Evolutionary conservation across 2,888 invertebrate species (phyloP), one percentile per base, ranked within the genome.

Genomic region (Stictocephala bisonia): DNA sequence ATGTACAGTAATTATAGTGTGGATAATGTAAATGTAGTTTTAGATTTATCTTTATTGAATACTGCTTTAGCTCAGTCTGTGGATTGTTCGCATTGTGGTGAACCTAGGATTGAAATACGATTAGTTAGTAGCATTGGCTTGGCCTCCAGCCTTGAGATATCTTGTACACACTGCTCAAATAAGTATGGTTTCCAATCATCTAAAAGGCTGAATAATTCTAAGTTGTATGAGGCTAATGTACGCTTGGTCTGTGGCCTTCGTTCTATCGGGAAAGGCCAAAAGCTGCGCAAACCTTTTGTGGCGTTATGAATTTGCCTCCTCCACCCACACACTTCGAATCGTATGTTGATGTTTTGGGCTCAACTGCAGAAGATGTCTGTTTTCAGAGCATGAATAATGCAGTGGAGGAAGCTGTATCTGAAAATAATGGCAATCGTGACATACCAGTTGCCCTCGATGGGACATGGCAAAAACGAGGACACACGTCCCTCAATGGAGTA

Each of bases 391-490:
- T 75, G 75, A 24, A 31, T 35, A 31, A 51, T 11, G 72, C 73
- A 22, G 66, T 75, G 3, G 40, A 73, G 71, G 71, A 75, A 60
- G 73, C 73, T 18, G 73, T 72, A 18, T 69, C 60, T n/a, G 27
- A 13, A 29, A 64, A 64, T 40, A 40, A 51, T 27, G 64, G 44
- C 3, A 58, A n/a, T 29, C n/a, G 48, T 22, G 75, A 73, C 35
- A 1, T 73, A 20, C 20, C 66, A 20, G 44, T 73, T 22, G 66
- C 64, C 13, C 11, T 72, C 4, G 75, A 72, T 70, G 76, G 74
- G 4, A 69, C 64, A 11, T 76, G 74, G 74, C 72, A 74, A 29
- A 72, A 74, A 35, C 27, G 76, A 51, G 74, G 74, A 1, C 67
- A 58, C 35, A 51, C 44, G 0, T 69, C 69, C n/a, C 40, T 74